These are phyloP conservation scores for Mormyrops boulengeri DNA, from an alignment of 2,797 vertebrate species.

Conservation along the genomic window DNA sequence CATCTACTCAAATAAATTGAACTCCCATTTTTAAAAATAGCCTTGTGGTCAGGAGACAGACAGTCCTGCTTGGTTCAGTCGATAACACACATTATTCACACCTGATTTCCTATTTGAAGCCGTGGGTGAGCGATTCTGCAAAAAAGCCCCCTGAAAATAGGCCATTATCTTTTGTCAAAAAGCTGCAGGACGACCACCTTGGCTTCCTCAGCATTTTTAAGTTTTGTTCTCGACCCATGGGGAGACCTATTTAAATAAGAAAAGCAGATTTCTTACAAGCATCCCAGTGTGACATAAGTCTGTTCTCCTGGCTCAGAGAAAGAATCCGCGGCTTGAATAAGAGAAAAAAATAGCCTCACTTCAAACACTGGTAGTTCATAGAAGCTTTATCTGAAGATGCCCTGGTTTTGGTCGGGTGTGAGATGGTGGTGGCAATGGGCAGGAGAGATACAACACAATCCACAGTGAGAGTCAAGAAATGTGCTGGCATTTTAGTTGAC, in stretches of 20 bases:
- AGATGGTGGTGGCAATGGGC: neutral
- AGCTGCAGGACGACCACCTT: neutral
- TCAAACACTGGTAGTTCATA: neutral
- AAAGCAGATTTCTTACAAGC: neutral
- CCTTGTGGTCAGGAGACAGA: neutral
- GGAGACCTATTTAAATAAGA: neutral
- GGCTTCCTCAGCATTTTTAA: neutral
- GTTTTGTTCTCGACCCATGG: neutral
- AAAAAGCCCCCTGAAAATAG: neutral
- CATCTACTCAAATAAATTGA: neutral
- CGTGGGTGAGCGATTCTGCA: neutral
- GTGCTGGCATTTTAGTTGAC: neutral
- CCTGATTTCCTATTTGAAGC: neutral
- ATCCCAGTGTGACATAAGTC: neutral
- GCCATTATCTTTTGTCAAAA: neutral
- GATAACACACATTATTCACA: neutral
- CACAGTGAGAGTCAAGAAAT: neutral
- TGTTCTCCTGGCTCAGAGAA: neutral
- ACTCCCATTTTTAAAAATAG: neutral
- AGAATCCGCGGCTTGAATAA: neutral
- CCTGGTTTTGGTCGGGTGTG: neutral
- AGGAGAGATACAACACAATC: neutral
- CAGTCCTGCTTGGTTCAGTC: neutral
- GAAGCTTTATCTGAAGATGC: neutral
- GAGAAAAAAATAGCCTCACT: neutral